Evolutionary conservation across 2,888 invertebrate species (phyloP).

Genomic region (Zhengitettix transpicula): DNA sequence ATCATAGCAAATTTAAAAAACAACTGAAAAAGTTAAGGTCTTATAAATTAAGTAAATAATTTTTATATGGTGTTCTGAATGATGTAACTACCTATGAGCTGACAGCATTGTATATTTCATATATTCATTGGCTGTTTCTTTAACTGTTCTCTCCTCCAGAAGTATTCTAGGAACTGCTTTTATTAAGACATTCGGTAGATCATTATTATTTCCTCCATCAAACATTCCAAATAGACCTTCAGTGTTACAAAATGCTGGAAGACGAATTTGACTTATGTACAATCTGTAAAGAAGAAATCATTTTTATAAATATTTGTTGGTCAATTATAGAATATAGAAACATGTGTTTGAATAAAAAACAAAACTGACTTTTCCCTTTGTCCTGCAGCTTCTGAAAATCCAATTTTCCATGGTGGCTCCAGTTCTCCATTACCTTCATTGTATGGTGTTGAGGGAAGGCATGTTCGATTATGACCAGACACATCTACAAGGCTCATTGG

Average conservation of each 20-base stretch:
- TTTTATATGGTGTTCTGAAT: too few relatives aligned
- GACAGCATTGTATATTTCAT: constrained; percentile 71
- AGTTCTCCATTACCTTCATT: constrained; percentile 36
- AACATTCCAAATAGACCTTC: constrained; percentile 73
- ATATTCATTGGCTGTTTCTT: constrained; percentile 64
- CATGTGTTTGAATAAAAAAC: neutral
- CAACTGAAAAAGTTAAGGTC: too few relatives aligned
- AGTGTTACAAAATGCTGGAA: constrained; percentile 60
- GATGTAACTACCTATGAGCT: constrained; percentile 38
- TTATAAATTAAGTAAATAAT: too few relatives aligned
- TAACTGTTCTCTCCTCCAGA: constrained; percentile 62
- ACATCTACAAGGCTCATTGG: constrained; percentile 73
- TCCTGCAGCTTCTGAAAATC: constrained; percentile 73
- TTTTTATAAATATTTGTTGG: neutral
- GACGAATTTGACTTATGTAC: constrained; percentile 60
- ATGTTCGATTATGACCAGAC: constrained; percentile 56
- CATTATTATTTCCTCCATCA: constrained; percentile 57
- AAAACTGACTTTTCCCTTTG: constrained; percentile 36
- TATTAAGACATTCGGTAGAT: constrained; percentile 51
- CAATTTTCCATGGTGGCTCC: constrained; percentile 59
- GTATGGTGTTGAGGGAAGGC: constrained; percentile 38
- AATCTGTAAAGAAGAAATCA: constrained; percentile 27
- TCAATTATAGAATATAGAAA: neutral
- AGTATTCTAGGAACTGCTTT: constrained; percentile 62
- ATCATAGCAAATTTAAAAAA: too few relatives aligned